A percentile compares a stretch with the other conserved stretches of the same genome.
Evolutionary conservation across 2,888 invertebrate species (phyloP).

Genomic region (Dysmachus trigonus): DNA sequence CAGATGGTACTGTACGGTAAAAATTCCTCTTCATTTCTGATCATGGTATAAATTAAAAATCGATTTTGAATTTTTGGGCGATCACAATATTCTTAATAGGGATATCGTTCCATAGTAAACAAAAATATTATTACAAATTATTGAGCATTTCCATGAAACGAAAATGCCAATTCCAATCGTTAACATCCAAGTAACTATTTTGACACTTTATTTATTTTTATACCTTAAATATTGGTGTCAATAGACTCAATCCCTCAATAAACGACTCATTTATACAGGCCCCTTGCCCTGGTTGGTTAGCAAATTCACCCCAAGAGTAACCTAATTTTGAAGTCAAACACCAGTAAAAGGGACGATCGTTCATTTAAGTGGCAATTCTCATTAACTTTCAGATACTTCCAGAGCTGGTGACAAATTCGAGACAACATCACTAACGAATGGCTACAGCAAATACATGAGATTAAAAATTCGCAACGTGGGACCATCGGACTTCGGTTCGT

Average conservation of each 20-base stretch:
- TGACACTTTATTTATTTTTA: not conserved
- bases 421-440: conserved; percentile 82
- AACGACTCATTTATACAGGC: not conserved
- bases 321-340: not conserved
- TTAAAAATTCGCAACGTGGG: conserved; percentile 85
- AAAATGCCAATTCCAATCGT: not conserved
- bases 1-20: no score
- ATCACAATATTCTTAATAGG: no score
- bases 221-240: not conserved
- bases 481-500: conserved; percentile 83
- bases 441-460: conserved; percentile 91
- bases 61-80: no score
- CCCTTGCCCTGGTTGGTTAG: not conserved
- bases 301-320: not conserved
- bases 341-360: not conserved
- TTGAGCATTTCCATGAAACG: not conserved
- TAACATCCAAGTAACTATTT: not conserved
- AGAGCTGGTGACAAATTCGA: conserved; percentile 88
- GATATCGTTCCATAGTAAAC: no score
- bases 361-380: not conserved
- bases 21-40: no score
- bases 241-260: not conserved
- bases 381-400: conserved; percentile 67
- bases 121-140: not conserved
- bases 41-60: no score